Base-by-base conservation (phyloP, 2,797 vertebrate species). In the Phoxinus dragarum region DNA sequence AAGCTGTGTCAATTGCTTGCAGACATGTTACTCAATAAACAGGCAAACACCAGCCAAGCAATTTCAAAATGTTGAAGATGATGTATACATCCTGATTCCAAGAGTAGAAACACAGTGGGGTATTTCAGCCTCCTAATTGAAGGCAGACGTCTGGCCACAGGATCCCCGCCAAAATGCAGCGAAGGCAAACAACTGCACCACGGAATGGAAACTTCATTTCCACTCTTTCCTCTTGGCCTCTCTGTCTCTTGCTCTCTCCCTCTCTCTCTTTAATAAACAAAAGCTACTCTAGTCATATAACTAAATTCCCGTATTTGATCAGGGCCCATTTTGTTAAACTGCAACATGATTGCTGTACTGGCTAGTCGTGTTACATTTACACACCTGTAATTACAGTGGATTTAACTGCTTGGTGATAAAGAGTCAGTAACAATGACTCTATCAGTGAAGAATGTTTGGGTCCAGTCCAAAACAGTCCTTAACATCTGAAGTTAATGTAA, bases 71-170 rank as follows among this genome's bases (percentile, higher is more conserved):
- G 36, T 47, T 80, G 69, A 86, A 88, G 87, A 91, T 72, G 84
- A 85, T 89, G 84, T 82, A 87, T 78, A 90, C 84, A 44, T 90
- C 52, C 89, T 82, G 84, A 91, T 90, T 92, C 92, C 90, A 92
- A 89, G 87, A 91, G 84, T 90, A 87, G 88, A 93, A 93, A 80
- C 89, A 91, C 89, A 92, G 86, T 88, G 88, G 90, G 89, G 89
- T 88, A 91, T 89, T 89, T 89, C 89, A 92, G 90, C 85, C 89
- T 88, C 82, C 90, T 91, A 93, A 93, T 90, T 86, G 76, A 91
- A 94, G 91, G 81, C 93, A 94, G 91, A 92, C 90, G 71, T 90
- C 86, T 80, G 85, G 82, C 79, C 64, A 82, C 64, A 78, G 85
- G 81, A 81, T 80, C 71, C 59, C 47, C 71, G 87, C 88, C 86